Conservation (phyloP, 1,140 invertebrate genomes). For the Pissodes strobi region DNA sequence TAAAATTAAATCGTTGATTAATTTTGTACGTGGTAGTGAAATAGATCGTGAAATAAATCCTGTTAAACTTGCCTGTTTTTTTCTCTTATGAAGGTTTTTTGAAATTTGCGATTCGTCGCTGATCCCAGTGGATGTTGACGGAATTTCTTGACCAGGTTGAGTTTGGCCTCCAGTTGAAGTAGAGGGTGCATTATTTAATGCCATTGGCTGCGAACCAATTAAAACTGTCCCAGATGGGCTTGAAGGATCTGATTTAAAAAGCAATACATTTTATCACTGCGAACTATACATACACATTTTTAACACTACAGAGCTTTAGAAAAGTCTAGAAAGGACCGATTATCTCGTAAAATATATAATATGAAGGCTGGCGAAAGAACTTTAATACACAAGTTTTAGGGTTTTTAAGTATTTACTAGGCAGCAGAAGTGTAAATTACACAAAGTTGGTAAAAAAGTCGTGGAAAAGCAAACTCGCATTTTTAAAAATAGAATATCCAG, state of each 20-base stretch:
- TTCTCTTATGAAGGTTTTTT: not conserved
- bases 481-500: too few species aligned
- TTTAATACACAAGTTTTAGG: too few species aligned
- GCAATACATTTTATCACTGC: not conserved
- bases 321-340: too few species aligned
- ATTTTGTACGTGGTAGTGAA: not conserved
- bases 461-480: too few species aligned
- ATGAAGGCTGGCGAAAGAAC: too few species aligned
- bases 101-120: not conserved
- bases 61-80: not conserved
- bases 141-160: not conserved
- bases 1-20: not conserved
- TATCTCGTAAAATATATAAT: too few species aligned
- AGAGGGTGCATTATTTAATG: not conserved
- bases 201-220: not conserved
- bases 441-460: too few species aligned
- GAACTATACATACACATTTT: not conserved
- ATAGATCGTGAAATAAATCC: too few species aligned
- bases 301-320: not conserved
- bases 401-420: too few species aligned
- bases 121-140: not conserved
- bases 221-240: not conserved
- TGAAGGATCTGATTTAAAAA: not conserved
- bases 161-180: not conserved
- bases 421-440: too few species aligned